A percentile compares a stretch with the other conserved stretches of the same genome.
These are phyloP conservation scores for Paracanthobrama guichenoti DNA, from an alignment of 2,113 vertebrate species.

Conservation along the genomic window DNA sequence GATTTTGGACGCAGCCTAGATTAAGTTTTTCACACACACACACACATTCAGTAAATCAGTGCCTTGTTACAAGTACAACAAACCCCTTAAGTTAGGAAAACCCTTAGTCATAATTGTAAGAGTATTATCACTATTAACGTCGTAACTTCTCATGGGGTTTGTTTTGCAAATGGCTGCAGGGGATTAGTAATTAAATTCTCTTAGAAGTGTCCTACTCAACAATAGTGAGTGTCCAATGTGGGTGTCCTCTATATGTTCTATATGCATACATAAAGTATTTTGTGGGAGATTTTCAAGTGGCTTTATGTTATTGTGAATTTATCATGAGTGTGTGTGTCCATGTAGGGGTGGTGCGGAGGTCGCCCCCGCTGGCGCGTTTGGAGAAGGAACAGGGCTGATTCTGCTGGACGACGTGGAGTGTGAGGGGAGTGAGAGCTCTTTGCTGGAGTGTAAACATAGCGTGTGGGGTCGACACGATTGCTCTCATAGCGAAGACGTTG, in stretches of 20 bases:
- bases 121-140: neutral
- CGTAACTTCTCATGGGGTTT: neutral
- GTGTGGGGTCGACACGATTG: constrained; percentile 90
- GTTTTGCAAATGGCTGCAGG: neutral
- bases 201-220: neutral
- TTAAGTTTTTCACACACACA: too few species aligned
- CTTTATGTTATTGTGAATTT: constrained; percentile 13
- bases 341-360: constrained; percentile 74
- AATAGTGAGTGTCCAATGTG: neutral
- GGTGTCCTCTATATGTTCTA: neutral
- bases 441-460: constrained; percentile 84
- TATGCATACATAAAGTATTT: neutral
- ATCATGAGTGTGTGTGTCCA: constrained; percentile 13
- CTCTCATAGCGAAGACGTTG: constrained; percentile 85
- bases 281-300: neutral
- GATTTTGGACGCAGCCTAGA: too few species aligned
- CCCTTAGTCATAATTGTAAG: too few species aligned
- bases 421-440: constrained; percentile 79
- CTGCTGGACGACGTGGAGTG: constrained; percentile 87
- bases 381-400: constrained; percentile 81
- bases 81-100: neutral
- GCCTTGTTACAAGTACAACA: neutral
- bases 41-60: neutral
- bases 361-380: constrained; percentile 70
- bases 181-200: neutral